Evolutionary conservation across 2,113 vertebrate species (phyloP).

Genomic region (Osmerus eperlanus): DNA sequence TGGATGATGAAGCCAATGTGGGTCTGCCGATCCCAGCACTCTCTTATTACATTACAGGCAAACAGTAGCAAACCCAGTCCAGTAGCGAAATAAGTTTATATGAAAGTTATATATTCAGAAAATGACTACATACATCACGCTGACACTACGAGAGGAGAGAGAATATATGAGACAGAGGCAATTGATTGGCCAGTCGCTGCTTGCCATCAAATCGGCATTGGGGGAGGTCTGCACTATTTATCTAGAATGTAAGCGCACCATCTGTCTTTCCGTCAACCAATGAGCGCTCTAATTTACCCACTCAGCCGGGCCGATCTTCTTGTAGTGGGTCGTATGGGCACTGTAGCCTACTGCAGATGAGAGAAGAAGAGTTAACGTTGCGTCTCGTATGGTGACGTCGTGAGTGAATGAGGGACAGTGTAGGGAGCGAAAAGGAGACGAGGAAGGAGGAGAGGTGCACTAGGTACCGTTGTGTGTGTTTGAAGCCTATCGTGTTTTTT

Average conservation of each 20-base stretch:
- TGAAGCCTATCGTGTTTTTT: constrained; percentile 12
- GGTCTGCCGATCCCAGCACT: no score
- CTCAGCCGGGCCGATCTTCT: constrained; percentile 25
- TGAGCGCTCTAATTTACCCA: constrained; percentile 42
- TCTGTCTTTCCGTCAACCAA: constrained; percentile 54
- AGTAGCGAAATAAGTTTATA: constrained; percentile 37
- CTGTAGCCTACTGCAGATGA: constrained; percentile 26
- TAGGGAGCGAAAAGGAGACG: constrained; percentile 23
- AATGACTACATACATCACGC: constrained; percentile 50
- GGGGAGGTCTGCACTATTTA: constrained; percentile 50
- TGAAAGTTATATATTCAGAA: constrained; percentile 6
- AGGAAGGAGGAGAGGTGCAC: constrained; percentile 21
- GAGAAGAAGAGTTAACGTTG: constrained; percentile 27
- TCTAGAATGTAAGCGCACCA: constrained; percentile 36
- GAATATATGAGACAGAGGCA: constrained; percentile 21
- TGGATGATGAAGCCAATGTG: constrained; percentile 28
- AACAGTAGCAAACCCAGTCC: constrained; percentile 15
- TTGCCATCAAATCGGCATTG: constrained; percentile 20
- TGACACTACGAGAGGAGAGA: constrained; percentile 39
- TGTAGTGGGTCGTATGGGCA: constrained; percentile 18
- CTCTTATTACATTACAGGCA: background rate
- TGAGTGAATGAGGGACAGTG: constrained; percentile 37
- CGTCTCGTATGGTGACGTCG: constrained; percentile 57
- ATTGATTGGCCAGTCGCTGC: constrained; percentile 32
- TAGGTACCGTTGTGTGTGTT: constrained; percentile 24